Evolutionary conservation across 92 coral and sea anemone species (phyloP).

Genomic region (Phymanthus crucifer): DNA sequence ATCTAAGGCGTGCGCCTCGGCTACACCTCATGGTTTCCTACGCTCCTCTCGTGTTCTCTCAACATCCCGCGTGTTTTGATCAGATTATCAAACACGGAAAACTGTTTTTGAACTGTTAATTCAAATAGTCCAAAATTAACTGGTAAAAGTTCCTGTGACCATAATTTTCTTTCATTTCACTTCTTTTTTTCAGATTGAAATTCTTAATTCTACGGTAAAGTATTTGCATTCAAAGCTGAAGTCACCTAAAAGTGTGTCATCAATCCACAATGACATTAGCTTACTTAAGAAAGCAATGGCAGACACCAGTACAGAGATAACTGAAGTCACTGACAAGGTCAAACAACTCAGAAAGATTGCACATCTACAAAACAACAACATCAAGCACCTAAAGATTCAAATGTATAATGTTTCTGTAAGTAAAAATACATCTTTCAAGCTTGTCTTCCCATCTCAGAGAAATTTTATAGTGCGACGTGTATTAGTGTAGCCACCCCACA

Average conservation of each 20-base stretch:
- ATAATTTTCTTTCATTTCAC: not conserved
- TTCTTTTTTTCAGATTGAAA: slow-evolving; percentile 53
- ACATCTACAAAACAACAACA: slow-evolving; percentile 46
- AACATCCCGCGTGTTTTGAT: no score
- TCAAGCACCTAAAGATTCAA: slow-evolving; percentile 39
- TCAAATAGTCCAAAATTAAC: no score
- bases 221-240: slow-evolving; percentile 42
- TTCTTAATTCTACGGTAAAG: slow-evolving; percentile 62
- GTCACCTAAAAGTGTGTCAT: slow-evolving; percentile 63
- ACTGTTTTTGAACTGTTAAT: no score
- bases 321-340: slow-evolving; percentile 69
- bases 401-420: slow-evolving; percentile 77
- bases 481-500: no score
- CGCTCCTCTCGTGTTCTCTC: no score
- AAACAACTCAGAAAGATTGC: slow-evolving; percentile 66
- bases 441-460: not conserved
- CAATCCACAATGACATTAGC: slow-evolving; percentile 60
- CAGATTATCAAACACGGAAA: no score
- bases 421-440: slow-evolving; percentile 4
- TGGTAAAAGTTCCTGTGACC: no score
- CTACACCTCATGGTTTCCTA: no score
- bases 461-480: no score
- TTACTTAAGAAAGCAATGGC: slow-evolving; percentile 87
- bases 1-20: no score
- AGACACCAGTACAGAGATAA: slow-evolving; percentile 73